Evolutionary conservation across 2,797 vertebrate species (phyloP).

Genomic region (Lagocephalus sceleratus): DNA sequence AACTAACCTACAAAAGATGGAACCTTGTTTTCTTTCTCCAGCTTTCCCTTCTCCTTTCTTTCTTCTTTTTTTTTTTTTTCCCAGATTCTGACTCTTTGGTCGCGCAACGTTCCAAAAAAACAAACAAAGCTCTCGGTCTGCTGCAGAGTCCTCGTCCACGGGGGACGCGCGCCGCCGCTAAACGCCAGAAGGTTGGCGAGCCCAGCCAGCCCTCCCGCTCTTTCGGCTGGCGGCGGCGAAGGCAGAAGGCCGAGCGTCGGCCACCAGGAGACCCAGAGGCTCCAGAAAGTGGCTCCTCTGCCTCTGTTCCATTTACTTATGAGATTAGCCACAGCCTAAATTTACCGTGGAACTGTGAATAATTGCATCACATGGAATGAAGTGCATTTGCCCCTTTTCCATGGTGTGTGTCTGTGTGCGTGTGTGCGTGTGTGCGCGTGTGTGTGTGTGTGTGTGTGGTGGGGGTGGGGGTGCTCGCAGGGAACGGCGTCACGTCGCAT

Average conservation of each 20-base stretch:
- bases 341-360: slow-evolving; percentile 65
- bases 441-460: slow-evolving; percentile 1
- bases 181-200: too few relatives aligned
- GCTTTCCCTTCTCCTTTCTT: slow-evolving; percentile 28
- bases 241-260: neutral
- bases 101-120: too few relatives aligned
- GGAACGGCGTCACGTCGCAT: slow-evolving; percentile 68
- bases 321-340: slow-evolving; percentile 57
- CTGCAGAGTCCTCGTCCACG: too few relatives aligned
- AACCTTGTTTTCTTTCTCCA: slow-evolving; percentile 57
- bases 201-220: too few relatives aligned
- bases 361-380: slow-evolving; percentile 63
- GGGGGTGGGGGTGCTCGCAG: slow-evolving; percentile 24
- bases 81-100: neutral
- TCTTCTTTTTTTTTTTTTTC: neutral
- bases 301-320: slow-evolving; percentile 40
- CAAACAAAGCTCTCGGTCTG: too few relatives aligned
- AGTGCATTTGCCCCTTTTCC: slow-evolving; percentile 54
- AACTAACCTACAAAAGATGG: slow-evolving; percentile 67
- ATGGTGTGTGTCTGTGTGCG: slow-evolving; percentile 25
- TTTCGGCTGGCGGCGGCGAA: too few relatives aligned
- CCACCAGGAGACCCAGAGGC: neutral
- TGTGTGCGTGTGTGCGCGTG: slow-evolving; percentile 26
- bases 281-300: neutral
- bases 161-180: too few relatives aligned